Conservation (phyloP, 2,113 vertebrate species). For the Caretta caretta region DNA sequence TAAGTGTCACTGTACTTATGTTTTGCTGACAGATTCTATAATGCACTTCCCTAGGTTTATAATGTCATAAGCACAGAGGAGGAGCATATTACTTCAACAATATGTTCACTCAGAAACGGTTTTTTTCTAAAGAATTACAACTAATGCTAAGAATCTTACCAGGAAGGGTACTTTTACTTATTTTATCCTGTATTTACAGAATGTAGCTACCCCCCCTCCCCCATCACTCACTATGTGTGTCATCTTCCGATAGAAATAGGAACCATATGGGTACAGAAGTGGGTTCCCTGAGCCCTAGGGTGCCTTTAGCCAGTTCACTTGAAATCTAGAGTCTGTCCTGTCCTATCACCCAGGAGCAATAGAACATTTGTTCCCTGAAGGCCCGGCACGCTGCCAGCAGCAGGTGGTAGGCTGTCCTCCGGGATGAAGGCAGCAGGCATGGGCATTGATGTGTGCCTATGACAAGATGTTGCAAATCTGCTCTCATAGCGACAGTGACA, state of each 20-base stretch:
- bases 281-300: slow-evolving; percentile 73
- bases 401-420: slow-evolving; percentile 91
- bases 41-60: not conserved
- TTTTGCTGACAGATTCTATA: not conserved
- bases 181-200: slow-evolving; percentile 33
- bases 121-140: not conserved
- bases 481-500: slow-evolving; percentile 75
- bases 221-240: not conserved
- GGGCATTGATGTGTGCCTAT: slow-evolving; percentile 88
- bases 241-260: slow-evolving; percentile 68
- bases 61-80: not conserved
- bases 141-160: not conserved
- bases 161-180: not conserved
- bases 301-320: slow-evolving; percentile 85
- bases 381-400: slow-evolving; percentile 86
- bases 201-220: not conserved
- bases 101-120: not conserved
- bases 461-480: slow-evolving; percentile 91
- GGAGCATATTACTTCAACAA: not conserved
- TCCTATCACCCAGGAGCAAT: slow-evolving; percentile 85
- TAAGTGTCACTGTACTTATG: not conserved
- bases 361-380: slow-evolving; percentile 86
- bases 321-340: slow-evolving; percentile 83
- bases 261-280: slow-evolving; percentile 82
- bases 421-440: slow-evolving; percentile 86